phyloP scores from a whole-genome alignment of 1,140 invertebrate genomes.

The Subanguina moxae region DNA sequence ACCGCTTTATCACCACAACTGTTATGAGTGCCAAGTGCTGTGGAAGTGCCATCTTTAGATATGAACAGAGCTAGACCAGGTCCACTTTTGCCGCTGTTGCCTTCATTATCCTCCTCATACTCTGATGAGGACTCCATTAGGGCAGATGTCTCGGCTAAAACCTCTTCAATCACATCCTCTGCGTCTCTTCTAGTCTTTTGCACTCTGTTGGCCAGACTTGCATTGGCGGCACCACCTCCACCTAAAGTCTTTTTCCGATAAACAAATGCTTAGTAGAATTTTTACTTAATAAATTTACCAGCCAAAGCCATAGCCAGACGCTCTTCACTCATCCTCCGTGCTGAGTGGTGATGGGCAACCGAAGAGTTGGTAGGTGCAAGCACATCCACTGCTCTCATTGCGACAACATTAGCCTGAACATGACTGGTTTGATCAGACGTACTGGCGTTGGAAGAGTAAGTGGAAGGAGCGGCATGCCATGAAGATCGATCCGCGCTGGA shows the following conservation, averaged over 20 bases:
- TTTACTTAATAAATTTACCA: too few relatives aligned
- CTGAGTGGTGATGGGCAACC: not conserved
- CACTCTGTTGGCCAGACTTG: not conserved
- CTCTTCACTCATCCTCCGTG: not conserved
- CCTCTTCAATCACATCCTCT: conserved; percentile 1
- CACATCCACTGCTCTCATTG: too few relatives aligned
- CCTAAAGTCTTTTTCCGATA: too few relatives aligned
- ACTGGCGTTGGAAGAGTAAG: too few relatives aligned
- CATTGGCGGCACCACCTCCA: too few relatives aligned
- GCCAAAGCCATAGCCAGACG: not conserved
- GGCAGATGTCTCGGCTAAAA: not conserved
- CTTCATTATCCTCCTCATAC: not conserved
- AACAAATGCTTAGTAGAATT: too few relatives aligned
- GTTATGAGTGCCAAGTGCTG: not conserved
- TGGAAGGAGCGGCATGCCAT: not conserved
- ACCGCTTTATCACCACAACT: too few relatives aligned
- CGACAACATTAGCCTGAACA: not conserved
- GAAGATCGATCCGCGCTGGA: not conserved
- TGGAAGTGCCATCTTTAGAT: not conserved
- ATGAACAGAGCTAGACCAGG: not conserved
- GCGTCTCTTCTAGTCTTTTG: not conserved
- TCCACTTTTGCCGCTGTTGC: not conserved
- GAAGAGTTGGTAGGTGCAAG: not conserved
- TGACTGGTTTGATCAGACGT: not conserved
- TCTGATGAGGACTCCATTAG: not conserved